Percentiles rank a stretch among this genome's conserved stretches.
phyloP scores from a whole-genome alignment of 2,888 invertebrate genomes.

The Sphecodes monilicornis region DNA sequence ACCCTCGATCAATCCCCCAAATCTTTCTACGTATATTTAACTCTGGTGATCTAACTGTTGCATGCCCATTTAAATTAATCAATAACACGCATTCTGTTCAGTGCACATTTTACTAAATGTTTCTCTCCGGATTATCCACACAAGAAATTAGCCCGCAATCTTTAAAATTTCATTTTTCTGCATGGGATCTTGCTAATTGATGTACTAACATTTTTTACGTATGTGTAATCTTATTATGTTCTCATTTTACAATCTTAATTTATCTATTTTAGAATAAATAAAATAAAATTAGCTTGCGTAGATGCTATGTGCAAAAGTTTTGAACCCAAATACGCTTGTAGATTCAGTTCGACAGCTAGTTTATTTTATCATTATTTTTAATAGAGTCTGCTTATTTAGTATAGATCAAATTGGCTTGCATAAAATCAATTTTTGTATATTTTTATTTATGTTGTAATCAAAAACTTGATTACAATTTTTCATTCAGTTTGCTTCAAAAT shows the following conservation, averaged over 20 bases:
- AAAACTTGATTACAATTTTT: too few relatives aligned
- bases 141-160: background rate
- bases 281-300: background rate
- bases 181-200: background rate
- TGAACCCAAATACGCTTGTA: too few relatives aligned
- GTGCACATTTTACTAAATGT: background rate
- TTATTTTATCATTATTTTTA: too few relatives aligned
- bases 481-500: too few relatives aligned
- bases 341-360: too few relatives aligned
- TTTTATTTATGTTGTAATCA: too few relatives aligned
- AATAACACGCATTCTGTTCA: background rate
- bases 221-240: too few relatives aligned
- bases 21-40: background rate
- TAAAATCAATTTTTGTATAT: too few relatives aligned
- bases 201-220: too few relatives aligned
- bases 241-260: too few relatives aligned
- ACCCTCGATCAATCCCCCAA: background rate
- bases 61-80: background rate
- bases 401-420: too few relatives aligned
- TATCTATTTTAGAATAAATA: background rate
- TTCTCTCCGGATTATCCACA: background rate
- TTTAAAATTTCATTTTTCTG: background rate
- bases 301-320: background rate
- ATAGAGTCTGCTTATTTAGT: too few relatives aligned
- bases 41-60: background rate